These are phyloP conservation scores for Glaucopsyche alexis DNA, from an alignment of 2,888 invertebrate genomes.

Conservation along the genomic window DNA sequence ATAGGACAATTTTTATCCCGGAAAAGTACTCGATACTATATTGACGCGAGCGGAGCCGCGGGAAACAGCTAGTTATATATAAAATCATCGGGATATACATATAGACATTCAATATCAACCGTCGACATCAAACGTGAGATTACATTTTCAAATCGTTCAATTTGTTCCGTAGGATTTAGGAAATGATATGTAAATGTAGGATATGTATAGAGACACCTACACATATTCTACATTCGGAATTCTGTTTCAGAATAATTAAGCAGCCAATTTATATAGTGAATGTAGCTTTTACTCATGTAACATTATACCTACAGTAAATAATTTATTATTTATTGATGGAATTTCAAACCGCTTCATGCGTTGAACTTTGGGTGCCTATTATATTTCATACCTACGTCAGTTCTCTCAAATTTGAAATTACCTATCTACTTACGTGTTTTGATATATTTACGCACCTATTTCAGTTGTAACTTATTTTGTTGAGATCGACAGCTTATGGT, in stretches of 20 bases:
- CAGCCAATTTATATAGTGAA: neutral
- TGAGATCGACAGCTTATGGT: neutral
- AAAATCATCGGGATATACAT: neutral
- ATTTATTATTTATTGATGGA: neutral
- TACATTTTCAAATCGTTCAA: neutral
- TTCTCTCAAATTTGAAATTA: neutral
- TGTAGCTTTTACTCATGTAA: neutral
- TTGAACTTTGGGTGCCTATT: neutral
- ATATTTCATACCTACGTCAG: constrained; percentile 4
- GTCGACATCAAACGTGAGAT: neutral
- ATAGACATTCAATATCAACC: neutral
- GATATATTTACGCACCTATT: neutral
- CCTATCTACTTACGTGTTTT: neutral
- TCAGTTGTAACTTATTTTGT: no score
- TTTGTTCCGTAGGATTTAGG: neutral
- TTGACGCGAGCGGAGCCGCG: no score
- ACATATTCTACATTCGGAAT: constrained; percentile 1
- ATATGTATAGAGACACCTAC: no score
- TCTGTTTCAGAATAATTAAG: constrained; percentile 9
- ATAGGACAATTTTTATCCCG: no score
- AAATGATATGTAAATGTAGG: no score
- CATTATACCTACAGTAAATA: no score
- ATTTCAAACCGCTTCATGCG: neutral
- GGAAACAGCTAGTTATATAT: constrained; percentile 10
- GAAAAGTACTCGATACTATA: no score